phyloP scores from a whole-genome alignment of 2,113 vertebrate species.

The Nothocercus julius region DNA sequence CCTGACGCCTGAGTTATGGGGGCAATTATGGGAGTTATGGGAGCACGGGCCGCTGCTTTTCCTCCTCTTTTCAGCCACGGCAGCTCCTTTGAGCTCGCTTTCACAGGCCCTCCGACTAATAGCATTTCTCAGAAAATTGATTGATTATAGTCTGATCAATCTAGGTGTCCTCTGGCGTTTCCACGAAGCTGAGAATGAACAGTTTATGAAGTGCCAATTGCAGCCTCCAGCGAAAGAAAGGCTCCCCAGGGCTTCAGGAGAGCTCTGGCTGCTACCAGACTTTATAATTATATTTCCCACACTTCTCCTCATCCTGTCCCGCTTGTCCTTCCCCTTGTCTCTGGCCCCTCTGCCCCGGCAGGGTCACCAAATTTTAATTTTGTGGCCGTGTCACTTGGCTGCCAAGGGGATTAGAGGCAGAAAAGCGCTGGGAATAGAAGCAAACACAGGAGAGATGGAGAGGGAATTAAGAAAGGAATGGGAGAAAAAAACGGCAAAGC shows the following conservation, averaged over 20 bases:
- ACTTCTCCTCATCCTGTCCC: slow-evolving; percentile 21
- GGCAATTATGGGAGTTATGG: background rate
- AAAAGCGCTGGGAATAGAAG: background rate
- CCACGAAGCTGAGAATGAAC: slow-evolving; percentile 69
- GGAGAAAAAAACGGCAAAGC: background rate
- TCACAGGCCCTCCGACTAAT: slow-evolving; percentile 51
- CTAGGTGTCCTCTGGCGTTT: slow-evolving; percentile 69
- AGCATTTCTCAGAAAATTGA: slow-evolving; percentile 68
- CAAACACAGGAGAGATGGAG: background rate
- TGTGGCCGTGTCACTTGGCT: slow-evolving; percentile 40
- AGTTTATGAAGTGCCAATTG: slow-evolving; percentile 76
- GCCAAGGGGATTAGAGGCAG: slow-evolving; percentile 1
- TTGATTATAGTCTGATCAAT: slow-evolving; percentile 75
- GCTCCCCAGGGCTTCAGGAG: slow-evolving; percentile 67
- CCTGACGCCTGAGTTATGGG: background rate
- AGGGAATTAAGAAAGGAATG: slow-evolving; percentile 5
- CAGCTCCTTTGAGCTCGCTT: slow-evolving; percentile 45
- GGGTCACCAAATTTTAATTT: slow-evolving; percentile 55
- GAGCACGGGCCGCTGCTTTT: background rate
- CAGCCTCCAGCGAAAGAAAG: slow-evolving; percentile 66
- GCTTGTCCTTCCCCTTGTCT: slow-evolving; percentile 33
- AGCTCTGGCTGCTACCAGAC: slow-evolving; percentile 49
- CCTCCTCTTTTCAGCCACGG: background rate
- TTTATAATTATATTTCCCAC: slow-evolving; percentile 62
- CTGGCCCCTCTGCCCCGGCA: background rate